Percentiles rank a stretch among this genome's conserved stretches.
phyloP scores from a whole-genome alignment of 2,113 vertebrate genomes.

The Turdus rufiventris region DNA sequence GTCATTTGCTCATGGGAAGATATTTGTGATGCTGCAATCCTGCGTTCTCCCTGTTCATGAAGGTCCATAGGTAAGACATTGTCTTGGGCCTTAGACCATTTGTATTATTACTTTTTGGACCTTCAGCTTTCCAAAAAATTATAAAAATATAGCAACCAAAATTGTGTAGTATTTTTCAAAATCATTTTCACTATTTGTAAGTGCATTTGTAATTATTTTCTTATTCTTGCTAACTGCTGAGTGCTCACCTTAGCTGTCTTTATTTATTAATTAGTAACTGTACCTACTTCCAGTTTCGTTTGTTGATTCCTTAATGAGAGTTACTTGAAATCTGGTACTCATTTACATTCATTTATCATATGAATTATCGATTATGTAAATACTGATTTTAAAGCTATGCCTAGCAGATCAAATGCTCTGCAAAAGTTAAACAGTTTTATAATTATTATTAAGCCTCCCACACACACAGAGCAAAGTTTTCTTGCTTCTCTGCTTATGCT shows the following conservation, averaged over 20 bases:
- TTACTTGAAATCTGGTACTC: neutral
- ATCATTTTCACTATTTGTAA: neutral
- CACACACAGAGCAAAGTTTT: neutral
- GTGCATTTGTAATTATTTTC: neutral
- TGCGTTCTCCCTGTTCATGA: neutral
- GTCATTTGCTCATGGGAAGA: neutral
- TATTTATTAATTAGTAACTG: neutral
- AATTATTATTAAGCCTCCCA: neutral
- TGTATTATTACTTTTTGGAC: neutral
- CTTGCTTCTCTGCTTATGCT: neutral
- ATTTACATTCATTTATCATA: neutral
- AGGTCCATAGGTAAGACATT: neutral
- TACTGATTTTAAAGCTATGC: neutral
- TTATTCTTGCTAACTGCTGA: neutral
- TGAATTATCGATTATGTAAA: neutral
- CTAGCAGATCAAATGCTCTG: neutral
- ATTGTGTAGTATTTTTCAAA: neutral
- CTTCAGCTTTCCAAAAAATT: neutral
- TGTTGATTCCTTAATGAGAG: neutral
- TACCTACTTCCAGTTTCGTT: neutral
- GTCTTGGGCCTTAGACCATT: neutral
- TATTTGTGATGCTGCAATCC: neutral
- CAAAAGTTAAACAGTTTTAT: neutral
- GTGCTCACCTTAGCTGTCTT: neutral
- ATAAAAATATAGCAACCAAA: neutral